Percentiles rank a stretch among this genome's conserved stretches.
Conservation (phyloP, 2,797 vertebrate genomes). For the Alcedo quadribrachys region DNA sequence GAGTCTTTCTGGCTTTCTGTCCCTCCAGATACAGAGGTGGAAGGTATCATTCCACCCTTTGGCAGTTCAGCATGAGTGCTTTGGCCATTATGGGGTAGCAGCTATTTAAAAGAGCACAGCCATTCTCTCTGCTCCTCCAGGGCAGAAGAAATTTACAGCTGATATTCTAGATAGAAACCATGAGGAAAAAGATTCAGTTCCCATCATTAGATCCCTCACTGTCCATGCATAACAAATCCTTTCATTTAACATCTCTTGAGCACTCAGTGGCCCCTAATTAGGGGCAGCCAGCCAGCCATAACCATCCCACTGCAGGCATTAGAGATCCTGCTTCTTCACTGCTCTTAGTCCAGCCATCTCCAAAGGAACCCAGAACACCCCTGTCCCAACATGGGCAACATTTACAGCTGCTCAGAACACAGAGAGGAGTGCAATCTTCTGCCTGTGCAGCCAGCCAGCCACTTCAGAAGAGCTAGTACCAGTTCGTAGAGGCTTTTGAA, state of each 20-base stretch:
- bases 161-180: neutral
- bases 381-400: neutral
- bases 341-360: neutral
- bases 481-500: neutral
- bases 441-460: neutral
- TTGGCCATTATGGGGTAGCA: neutral
- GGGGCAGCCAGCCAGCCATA: neutral
- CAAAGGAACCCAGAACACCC: neutral
- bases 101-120: slow-evolving; percentile 1
- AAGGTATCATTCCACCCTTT: neutral
- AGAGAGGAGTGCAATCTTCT: neutral
- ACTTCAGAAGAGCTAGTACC: neutral
- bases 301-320: neutral
- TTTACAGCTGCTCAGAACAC: neutral
- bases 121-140: neutral
- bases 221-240: neutral
- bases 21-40: neutral
- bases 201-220: neutral
- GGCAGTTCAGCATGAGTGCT: neutral
- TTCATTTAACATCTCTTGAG: neutral
- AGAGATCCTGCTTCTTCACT: neutral
- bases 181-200: slow-evolving; percentile 10
- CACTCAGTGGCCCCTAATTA: neutral
- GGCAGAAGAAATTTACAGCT: slow-evolving; percentile 3
- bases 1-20: neutral